These are phyloP conservation scores for Paradisaea rubra DNA, from an alignment of 2,113 vertebrate species.

Conservation along the genomic window DNA sequence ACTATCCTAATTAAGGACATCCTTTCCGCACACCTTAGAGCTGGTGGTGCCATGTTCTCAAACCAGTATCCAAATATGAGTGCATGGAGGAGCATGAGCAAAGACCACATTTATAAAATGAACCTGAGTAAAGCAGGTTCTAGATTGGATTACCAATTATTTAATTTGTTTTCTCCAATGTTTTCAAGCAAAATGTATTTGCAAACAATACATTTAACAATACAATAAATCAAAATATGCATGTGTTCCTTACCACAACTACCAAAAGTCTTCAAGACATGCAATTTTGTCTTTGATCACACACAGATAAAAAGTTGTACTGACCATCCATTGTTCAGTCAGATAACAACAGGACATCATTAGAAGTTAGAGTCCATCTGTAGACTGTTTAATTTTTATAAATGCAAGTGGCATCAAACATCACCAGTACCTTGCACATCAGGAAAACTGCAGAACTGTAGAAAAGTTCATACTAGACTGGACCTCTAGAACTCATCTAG, in stretches of 20 bases:
- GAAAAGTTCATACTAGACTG: not conserved
- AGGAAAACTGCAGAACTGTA: not conserved
- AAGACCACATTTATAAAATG: not conserved
- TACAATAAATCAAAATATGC: not conserved
- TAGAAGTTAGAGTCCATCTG: not conserved
- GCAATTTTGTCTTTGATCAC: not conserved
- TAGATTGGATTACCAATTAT: not conserved
- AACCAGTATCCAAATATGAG: not conserved
- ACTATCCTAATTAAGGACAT: not conserved
- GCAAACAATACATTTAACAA: not conserved
- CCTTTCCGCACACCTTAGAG: not conserved
- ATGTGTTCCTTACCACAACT: not conserved
- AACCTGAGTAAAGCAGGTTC: not conserved
- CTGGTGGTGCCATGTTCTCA: not conserved
- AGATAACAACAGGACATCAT: not conserved
- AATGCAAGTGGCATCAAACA: not conserved
- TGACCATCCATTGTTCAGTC: not conserved
- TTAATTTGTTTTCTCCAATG: not conserved
- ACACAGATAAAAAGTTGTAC: not conserved
- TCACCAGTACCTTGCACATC: not conserved
- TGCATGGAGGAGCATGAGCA: accelerated
- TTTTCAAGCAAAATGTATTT: not conserved
- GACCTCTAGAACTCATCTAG: not conserved
- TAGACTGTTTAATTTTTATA: not conserved
- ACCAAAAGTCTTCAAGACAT: not conserved